Evolutionary conservation across 2,113 vertebrate genomes (phyloP).

Genomic region (Hystrix cristata): DNA sequence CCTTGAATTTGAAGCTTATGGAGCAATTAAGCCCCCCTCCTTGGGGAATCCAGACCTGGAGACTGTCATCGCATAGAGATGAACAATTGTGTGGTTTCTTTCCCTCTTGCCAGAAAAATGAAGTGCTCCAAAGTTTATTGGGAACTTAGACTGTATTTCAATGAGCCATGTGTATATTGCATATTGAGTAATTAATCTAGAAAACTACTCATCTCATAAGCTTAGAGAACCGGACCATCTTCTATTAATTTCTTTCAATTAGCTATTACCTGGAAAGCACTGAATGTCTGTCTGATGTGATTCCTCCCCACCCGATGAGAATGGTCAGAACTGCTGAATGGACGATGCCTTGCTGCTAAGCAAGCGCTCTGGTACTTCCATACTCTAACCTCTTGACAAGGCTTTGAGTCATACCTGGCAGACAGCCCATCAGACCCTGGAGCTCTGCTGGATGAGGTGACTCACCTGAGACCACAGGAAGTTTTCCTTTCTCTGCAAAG

Average conservation of each 20-base stretch:
- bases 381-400: background rate
- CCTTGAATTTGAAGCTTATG: slow-evolving; percentile 89
- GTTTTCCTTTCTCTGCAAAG: slow-evolving; percentile 23
- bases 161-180: slow-evolving; percentile 82
- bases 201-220: slow-evolving; percentile 84
- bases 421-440: background rate
- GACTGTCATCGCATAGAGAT: slow-evolving; percentile 86
- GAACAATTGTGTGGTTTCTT: slow-evolving; percentile 85
- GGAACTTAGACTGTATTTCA: slow-evolving; percentile 86
- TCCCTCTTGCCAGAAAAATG: slow-evolving; percentile 85
- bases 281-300: slow-evolving; percentile 5
- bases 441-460: background rate
- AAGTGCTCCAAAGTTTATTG: slow-evolving; percentile 87
- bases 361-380: background rate
- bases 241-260: slow-evolving; percentile 86
- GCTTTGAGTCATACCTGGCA: background rate
- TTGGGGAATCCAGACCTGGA: slow-evolving; percentile 83
- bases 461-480: background rate
- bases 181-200: slow-evolving; percentile 87
- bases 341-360: background rate
- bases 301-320: background rate
- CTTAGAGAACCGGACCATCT: slow-evolving; percentile 76
- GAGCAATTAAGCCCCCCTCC: slow-evolving; percentile 88
- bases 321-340: background rate
- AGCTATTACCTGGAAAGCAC: slow-evolving; percentile 80